Evolutionary conservation across 2,888 invertebrate species (phyloP).

Genomic region (Lobophora halterata): DNA sequence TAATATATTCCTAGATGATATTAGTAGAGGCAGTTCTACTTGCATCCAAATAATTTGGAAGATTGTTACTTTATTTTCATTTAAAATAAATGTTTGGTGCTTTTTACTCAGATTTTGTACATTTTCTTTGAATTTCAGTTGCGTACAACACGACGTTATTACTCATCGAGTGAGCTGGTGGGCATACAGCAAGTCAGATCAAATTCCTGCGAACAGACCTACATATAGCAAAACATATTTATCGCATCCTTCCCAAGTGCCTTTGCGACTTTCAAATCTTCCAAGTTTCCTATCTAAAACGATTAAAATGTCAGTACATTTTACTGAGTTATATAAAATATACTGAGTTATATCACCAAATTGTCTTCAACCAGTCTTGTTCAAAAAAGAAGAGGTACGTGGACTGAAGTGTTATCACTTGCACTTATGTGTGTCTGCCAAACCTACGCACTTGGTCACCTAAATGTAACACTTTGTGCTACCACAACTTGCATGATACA

Average conservation of each 20-base stretch:
- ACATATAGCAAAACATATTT: conserved; percentile 83
- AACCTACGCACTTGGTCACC: conserved; percentile 23
- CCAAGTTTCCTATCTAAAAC: conserved; percentile 35
- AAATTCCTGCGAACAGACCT: conserved; percentile 92
- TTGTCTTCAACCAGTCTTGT: conserved; percentile 27
- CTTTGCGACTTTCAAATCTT: conserved; percentile 52
- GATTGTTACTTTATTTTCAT: conserved; percentile 27
- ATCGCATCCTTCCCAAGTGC: conserved; percentile 58
- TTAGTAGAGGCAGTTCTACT: no score
- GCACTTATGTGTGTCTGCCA: conserved; percentile 24
- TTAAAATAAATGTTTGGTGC: no score
- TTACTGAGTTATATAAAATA: conserved; percentile 18
- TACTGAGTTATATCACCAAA: conserved; percentile 20
- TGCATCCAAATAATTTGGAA: no score
- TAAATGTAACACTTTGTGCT: conserved; percentile 18
- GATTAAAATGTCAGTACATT: conserved; percentile 15
- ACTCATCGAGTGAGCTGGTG: conserved; percentile 89
- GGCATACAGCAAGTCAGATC: conserved; percentile 87
- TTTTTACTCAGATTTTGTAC: conserved; percentile 49
- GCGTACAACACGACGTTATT: conserved; percentile 86
- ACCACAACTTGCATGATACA: conserved; percentile 12
- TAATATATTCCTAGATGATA: no score
- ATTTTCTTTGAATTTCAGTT: conserved; percentile 83
- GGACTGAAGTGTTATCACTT: conserved; percentile 20
- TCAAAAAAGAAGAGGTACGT: conserved; percentile 28